These are phyloP conservation scores for Astropecten irregularis DNA, from an alignment of 53 echinoderm and acorn worm species.

Conservation along the genomic window DNA sequence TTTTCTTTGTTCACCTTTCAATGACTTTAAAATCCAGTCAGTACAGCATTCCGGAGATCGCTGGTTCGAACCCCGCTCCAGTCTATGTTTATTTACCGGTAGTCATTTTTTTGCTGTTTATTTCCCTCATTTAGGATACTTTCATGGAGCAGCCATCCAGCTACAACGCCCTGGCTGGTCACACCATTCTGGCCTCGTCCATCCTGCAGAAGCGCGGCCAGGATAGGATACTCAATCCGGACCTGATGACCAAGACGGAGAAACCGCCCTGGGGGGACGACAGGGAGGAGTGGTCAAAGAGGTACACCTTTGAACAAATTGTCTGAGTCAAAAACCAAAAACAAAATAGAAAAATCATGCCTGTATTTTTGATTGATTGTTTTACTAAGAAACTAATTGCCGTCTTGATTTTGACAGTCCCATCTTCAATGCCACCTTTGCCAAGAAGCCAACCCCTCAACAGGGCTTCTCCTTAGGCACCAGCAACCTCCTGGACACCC, in stretches of 20 bases:
- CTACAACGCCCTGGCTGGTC: slow-evolving; percentile 64
- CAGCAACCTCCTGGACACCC: slow-evolving; percentile 23
- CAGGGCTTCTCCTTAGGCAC: slow-evolving; percentile 21
- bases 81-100: no score
- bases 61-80: no score
- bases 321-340: no score
- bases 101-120: neutral
- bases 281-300: slow-evolving; percentile 87
- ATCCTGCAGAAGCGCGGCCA: slow-evolving; percentile 67
- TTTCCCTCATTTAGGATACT: slow-evolving; percentile 63
- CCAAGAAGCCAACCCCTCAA: slow-evolving; percentile 73
- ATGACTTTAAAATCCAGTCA: no score
- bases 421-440: slow-evolving; percentile 94
- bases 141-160: slow-evolving; percentile 83
- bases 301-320: slow-evolving; percentile 38
- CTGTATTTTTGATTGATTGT: no score
- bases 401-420: slow-evolving; percentile 66
- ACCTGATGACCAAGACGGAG: slow-evolving; percentile 53
- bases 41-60: no score
- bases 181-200: slow-evolving; percentile 75
- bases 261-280: slow-evolving; percentile 91
- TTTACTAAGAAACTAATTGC: no score
- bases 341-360: no score
- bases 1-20: no score
- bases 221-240: slow-evolving; percentile 76